Evolutionary conservation across 2,888 invertebrate species (phyloP).

Genomic region (Epicampocera succincta): DNA sequence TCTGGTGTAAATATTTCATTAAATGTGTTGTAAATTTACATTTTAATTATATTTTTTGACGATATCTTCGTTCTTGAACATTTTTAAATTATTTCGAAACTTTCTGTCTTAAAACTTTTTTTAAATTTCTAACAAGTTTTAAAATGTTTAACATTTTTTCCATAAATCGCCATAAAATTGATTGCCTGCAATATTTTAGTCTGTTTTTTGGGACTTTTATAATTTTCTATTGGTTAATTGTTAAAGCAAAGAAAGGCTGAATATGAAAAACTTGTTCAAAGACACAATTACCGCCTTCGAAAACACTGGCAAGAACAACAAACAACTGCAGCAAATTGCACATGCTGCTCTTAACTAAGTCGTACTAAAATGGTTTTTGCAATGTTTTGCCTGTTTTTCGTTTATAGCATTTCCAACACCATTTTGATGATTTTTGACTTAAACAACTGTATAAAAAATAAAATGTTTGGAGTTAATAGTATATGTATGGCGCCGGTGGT

Average conservation of each 20-base stretch:
- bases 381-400: background rate
- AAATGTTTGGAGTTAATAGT: constrained; percentile 52
- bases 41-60: too few species aligned
- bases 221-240: constrained; percentile 43
- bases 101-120: too few species aligned
- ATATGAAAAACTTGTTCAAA: constrained; percentile 47
- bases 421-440: constrained; percentile 62
- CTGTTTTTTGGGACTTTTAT: constrained; percentile 24
- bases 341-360: constrained; percentile 16
- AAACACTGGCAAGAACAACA: constrained; percentile 21
- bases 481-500: constrained; percentile 66
- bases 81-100: too few species aligned
- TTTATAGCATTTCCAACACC: constrained; percentile 52
- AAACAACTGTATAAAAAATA: constrained; percentile 42
- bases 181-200: constrained; percentile 10
- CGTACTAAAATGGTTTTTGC: constrained; percentile 51
- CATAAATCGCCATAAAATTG: constrained; percentile 12
- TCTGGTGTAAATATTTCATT: too few species aligned
- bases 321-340: constrained; percentile 14
- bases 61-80: too few species aligned
- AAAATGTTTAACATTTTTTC: too few species aligned
- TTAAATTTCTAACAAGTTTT: too few species aligned
- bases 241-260: background rate
- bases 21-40: too few species aligned
- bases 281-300: constrained; percentile 53